Conservation (phyloP, 1,140 invertebrate species). For the Drosophila navojoa region DNA sequence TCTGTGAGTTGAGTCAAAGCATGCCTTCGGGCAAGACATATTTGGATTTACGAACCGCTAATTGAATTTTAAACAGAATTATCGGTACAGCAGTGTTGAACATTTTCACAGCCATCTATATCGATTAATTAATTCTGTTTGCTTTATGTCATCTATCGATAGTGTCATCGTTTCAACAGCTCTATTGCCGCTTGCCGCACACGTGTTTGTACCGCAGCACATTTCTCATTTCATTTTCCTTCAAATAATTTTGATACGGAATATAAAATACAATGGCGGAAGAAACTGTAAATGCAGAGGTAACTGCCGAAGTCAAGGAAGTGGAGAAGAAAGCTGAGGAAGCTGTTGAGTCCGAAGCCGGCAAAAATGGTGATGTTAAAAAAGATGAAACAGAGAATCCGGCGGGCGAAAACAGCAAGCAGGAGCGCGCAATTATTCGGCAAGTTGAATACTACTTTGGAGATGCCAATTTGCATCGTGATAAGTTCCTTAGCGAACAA, state of each 20-base stretch:
- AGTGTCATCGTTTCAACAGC: slow-evolving; percentile 2
- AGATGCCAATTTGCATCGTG: slow-evolving; percentile 94
- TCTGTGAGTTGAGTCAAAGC: too few species aligned
- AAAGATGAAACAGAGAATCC: slow-evolving; percentile 25
- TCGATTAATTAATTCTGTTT: not conserved
- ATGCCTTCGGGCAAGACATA: too few species aligned
- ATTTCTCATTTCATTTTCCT: slow-evolving; percentile 28
- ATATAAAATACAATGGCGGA: slow-evolving; percentile 60
- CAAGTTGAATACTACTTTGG: slow-evolving; percentile 90
- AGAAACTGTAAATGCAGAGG: slow-evolving; percentile 44
- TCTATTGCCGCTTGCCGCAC: slow-evolving; percentile 37
- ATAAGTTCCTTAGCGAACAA: slow-evolving; percentile 95
- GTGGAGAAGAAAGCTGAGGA: slow-evolving; percentile 13
- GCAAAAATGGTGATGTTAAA: slow-evolving; percentile 60
- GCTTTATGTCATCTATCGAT: not conserved
- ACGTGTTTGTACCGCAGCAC: slow-evolving; percentile 43
- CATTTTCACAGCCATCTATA: not conserved
- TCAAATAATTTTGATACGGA: slow-evolving; percentile 11
- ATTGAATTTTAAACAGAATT: too few species aligned
- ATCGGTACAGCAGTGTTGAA: not conserved
- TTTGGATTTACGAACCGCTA: too few species aligned
- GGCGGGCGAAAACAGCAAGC: slow-evolving; percentile 69
- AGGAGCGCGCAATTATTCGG: slow-evolving; percentile 86
- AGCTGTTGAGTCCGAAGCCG: not conserved
- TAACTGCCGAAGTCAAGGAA: slow-evolving; percentile 36